Base-by-base conservation (phyloP, 2,797 vertebrate species). In the Tangara arthus region DNA sequence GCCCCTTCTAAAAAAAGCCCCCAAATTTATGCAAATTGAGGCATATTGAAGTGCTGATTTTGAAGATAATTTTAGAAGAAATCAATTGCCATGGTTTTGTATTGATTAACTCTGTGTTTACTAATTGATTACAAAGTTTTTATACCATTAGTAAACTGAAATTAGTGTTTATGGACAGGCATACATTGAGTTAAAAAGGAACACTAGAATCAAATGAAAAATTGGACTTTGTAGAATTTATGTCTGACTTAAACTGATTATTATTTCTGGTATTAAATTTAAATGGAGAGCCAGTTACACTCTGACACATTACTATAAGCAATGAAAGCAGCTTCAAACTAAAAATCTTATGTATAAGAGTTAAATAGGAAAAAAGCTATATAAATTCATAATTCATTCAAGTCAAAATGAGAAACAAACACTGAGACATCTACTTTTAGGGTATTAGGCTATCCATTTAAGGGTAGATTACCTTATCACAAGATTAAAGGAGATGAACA, bases 1-100 rank as follows among this genome's bases (percentile, higher is more conserved):
- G 11, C 19, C 17, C 7, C 4, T n/a, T 42, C 6, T 8, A 47
- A 42, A 66, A 21, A n/a, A 34, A 3, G 14, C 0, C 1, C 8
- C 2, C 5, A 57, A 41, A 42, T 1, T 18, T 24, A 49, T 1
- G 1, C 4, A 71, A 73, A 65, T 44, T 56, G 15, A 64, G 18
- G 2, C 49, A 34, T 35, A 69, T 53, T 6, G 22, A 42, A 39
- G 15, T 28, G 8, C 37, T 11, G 59, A 44, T 12, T 83, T 49
- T 30, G 6, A n/a, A 78, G 19, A 42, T 19, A 46, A 27, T 68
- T 90, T 89, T 73, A 59, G 37, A 87, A 76, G 13, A 78, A 3
- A 57, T 68, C 16, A 76, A 24, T 16, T 47, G 10, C 4, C 14
- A 64, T 13, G 4, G 9, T 53, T 90, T 82, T 76, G 14, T 13